Percentiles rank a stretch among this genome's conserved stretches.
These are phyloP conservation scores for Melanotaenia trifasciata DNA, from an alignment of 2,797 vertebrate species.

Conservation along the genomic window DNA sequence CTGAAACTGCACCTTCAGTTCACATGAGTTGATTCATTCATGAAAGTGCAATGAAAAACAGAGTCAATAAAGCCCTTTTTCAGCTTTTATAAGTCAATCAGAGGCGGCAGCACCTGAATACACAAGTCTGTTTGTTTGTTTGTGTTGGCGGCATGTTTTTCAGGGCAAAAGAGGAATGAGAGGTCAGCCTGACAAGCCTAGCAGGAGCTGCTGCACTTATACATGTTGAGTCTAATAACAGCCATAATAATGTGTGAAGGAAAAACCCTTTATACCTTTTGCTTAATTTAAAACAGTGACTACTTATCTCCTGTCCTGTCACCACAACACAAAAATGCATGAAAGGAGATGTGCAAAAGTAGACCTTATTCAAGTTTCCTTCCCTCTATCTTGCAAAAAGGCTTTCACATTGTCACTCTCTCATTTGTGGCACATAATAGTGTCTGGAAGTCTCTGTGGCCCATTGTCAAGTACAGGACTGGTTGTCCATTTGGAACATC, in stretches of 20 bases:
- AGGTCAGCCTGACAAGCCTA: slow-evolving; percentile 35
- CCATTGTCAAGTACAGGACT: slow-evolving; percentile 82
- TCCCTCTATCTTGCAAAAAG: slow-evolving; percentile 78
- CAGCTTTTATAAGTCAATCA: slow-evolving; percentile 39
- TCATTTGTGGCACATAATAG: slow-evolving; percentile 84
- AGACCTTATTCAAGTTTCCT: slow-evolving; percentile 76
- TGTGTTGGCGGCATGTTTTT: slow-evolving; percentile 32
- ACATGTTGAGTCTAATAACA: slow-evolving; percentile 49
- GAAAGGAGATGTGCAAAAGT: slow-evolving; percentile 74
- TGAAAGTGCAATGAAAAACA: slow-evolving; percentile 31
- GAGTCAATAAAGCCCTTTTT: slow-evolving; percentile 42
- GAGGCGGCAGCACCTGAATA: slow-evolving; percentile 6
- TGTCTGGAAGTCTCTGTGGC: slow-evolving; percentile 79
- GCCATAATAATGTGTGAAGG: slow-evolving; percentile 45
- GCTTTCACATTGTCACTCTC: slow-evolving; percentile 78
- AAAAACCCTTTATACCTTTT: slow-evolving; percentile 61
- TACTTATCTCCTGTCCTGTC: slow-evolving; percentile 77
- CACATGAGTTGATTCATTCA: slow-evolving; percentile 45
- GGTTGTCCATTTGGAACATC: slow-evolving; percentile 85
- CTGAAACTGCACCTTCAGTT: slow-evolving; percentile 40
- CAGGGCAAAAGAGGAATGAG: slow-evolving; percentile 20
- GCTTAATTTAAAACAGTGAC: slow-evolving; percentile 75
- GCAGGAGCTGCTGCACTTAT: slow-evolving; percentile 33
- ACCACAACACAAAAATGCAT: slow-evolving; percentile 69
- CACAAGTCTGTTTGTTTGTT: slow-evolving; percentile 34